A percentile compares a stretch with the other conserved stretches of the same genome.
phyloP scores from a whole-genome alignment of 2,113 vertebrate species.

The Rhinoderma darwinii region DNA sequence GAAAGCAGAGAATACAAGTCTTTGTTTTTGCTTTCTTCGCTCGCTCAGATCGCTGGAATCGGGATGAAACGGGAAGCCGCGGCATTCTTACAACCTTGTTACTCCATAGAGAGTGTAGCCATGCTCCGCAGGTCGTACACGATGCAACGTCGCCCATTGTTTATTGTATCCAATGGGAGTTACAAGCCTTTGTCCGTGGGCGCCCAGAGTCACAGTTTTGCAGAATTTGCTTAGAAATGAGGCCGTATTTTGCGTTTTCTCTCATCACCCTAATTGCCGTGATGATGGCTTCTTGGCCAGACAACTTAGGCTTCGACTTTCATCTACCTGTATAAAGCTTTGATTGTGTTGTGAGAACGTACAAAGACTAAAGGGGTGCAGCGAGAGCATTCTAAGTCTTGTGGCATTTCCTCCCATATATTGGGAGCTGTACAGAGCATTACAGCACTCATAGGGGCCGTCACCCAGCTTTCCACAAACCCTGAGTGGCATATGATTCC shows the following conservation, averaged over 20 bases:
- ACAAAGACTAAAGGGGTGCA: neutral
- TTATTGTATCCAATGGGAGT: neutral
- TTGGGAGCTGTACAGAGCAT: too few relatives aligned
- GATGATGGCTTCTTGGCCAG: constrained; percentile 20
- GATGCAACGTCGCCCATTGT: neutral
- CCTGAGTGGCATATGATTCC: too few relatives aligned
- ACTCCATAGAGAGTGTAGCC: neutral
- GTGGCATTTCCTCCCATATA: neutral
- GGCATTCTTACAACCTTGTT: constrained; percentile 3
- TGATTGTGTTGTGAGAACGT: neutral
- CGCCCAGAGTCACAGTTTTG: neutral
- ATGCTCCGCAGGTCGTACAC: neutral
- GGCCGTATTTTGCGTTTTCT: neutral
- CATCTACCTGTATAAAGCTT: constrained; percentile 35
- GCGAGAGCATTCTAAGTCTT: neutral
- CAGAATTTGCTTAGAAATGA: constrained; percentile 12
- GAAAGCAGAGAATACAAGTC: neutral
- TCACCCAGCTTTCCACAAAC: too few relatives aligned
- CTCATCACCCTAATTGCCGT: neutral
- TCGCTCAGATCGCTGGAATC: neutral
- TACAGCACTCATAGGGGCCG: neutral
- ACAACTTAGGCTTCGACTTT: neutral
- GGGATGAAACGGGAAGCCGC: constrained; percentile 11
- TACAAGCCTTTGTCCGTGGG: neutral
- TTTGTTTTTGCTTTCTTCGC: neutral